These are phyloP conservation scores for Melanotaenia duboulayi DNA, from an alignment of 2,113 vertebrate genomes.

Conservation along the genomic window DNA sequence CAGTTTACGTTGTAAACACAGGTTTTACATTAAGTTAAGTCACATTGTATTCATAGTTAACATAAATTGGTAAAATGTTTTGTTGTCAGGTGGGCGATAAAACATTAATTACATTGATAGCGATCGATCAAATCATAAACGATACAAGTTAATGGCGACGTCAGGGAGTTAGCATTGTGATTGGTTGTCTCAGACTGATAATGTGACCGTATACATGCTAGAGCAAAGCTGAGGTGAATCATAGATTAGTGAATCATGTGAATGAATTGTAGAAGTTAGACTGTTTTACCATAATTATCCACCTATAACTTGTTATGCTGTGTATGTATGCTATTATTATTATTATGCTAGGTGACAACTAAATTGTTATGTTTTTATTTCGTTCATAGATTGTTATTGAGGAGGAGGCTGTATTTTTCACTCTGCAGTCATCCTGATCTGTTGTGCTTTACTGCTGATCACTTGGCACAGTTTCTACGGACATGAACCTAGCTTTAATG, in stretches of 20 bases:
- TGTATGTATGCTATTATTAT: no score
- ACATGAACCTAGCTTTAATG: no score
- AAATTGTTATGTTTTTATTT: no score
- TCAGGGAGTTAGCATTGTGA: constrained; percentile 8
- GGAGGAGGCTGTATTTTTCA: neutral
- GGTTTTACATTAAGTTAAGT: constrained; percentile 7
- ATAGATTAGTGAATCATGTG: neutral
- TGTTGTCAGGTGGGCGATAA: neutral
- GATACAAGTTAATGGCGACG: constrained; percentile 1
- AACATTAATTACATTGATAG: neutral
- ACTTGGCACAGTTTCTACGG: neutral
- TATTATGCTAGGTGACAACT: no score
- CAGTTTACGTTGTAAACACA: constrained; percentile 66
- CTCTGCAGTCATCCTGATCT: neutral
- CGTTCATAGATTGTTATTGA: neutral
- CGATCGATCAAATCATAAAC: neutral
- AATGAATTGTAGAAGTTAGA: neutral
- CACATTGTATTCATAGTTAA: neutral
- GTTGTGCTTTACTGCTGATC: neutral
- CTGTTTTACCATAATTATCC: neutral
- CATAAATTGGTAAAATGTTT: neutral
- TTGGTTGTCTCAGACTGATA: constrained; percentile 4
- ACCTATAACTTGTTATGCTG: no score
- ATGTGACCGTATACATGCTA: neutral
- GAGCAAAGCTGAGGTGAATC: neutral